A percentile compares a stretch with the other conserved stretches of the same genome.
Conservation (phyloP, 2,888 invertebrate species). For the Cantharis lateralis region DNA sequence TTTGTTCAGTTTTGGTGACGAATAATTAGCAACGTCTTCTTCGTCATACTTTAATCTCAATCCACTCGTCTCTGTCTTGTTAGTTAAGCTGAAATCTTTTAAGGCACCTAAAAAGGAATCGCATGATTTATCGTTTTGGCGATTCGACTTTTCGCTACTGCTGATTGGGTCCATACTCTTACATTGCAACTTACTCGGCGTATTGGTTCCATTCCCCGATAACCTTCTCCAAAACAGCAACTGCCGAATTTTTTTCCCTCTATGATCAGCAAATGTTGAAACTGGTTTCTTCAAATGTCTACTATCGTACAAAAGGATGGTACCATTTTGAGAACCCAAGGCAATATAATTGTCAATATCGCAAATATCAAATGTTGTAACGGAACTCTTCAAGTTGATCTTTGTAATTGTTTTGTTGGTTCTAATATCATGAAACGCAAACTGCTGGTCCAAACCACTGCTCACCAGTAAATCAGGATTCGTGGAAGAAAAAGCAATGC, state of each 20-base stretch:
- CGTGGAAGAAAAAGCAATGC: conserved; percentile 61
- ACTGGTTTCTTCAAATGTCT: conserved; percentile 59
- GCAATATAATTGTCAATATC: conserved; percentile 58
- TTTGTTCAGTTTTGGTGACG: neutral
- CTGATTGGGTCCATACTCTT: neutral
- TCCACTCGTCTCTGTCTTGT: conserved; percentile 1
- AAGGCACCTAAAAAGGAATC: neutral
- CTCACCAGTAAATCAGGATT: conserved; percentile 62
- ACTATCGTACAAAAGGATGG: conserved; percentile 61
- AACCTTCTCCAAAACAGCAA: conserved; percentile 56
- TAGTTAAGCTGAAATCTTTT: neutral
- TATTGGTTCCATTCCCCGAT: neutral
- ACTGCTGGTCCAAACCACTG: conserved; percentile 61
- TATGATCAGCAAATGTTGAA: conserved; percentile 59
- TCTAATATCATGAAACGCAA: conserved; percentile 62
- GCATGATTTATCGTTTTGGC: neutral
- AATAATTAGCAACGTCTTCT: conserved; percentile 32
- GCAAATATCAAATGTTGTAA: conserved; percentile 49
- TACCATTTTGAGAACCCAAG: conserved; percentile 61
- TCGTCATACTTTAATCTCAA: neutral
- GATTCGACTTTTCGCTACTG: neutral
- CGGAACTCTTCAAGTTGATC: conserved; percentile 44
- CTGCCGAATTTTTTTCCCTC: conserved; percentile 55
- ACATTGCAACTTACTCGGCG: neutral
- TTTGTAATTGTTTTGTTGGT: conserved; percentile 51